phyloP scores from a whole-genome alignment of 2,113 vertebrate species.

The Oenanthe oenanthe region DNA sequence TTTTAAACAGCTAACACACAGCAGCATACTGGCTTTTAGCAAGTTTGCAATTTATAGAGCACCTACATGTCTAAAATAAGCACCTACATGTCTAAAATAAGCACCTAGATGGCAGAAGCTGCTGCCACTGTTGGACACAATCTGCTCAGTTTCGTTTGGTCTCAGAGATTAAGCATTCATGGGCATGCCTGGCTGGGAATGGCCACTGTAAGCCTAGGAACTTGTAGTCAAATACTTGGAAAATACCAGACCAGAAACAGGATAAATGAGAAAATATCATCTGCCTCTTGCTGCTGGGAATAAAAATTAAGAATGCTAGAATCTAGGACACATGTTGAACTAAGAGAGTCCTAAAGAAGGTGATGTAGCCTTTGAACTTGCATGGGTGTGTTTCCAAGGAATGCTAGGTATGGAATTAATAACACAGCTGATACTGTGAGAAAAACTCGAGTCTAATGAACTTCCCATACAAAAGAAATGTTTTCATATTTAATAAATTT shows the following conservation, averaged over 20 bases:
- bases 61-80: background rate
- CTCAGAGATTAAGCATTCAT: background rate
- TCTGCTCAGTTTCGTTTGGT: background rate
- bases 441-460: background rate
- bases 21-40: background rate
- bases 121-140: background rate
- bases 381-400: background rate
- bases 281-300: background rate
- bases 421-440: background rate
- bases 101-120: background rate
- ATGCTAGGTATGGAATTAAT: slow-evolving; percentile 4
- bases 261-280: background rate
- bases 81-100: background rate
- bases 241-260: background rate
- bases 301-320: background rate
- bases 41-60: background rate
- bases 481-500: background rate
- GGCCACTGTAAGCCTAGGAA: background rate
- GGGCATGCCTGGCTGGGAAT: background rate
- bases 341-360: background rate
- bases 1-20: background rate
- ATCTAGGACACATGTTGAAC: background rate
- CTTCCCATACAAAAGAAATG: background rate
- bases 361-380: background rate
- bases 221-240: background rate